phyloP scores from a whole-genome alignment of 30 jellyfish, hydroid and myxozoan species.

The Hydractinia symbiolongicarpus region DNA sequence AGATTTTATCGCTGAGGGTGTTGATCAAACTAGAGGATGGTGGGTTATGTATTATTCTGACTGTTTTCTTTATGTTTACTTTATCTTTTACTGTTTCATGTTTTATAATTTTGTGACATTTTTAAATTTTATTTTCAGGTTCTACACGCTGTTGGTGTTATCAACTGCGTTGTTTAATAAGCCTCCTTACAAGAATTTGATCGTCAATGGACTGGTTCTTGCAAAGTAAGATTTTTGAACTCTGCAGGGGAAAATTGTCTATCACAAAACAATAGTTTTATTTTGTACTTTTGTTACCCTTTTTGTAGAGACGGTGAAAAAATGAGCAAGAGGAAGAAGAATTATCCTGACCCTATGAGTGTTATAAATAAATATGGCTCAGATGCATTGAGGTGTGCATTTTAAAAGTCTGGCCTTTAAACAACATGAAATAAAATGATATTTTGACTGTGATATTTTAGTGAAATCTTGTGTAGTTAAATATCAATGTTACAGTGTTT shows the following conservation, averaged over 20 bases:
- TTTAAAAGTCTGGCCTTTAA: background rate
- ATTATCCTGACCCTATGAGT: slow-evolving; percentile 90
- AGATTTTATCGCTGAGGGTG: slow-evolving; percentile 98
- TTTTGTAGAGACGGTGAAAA: slow-evolving; percentile 83
- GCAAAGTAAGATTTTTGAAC: slow-evolving; percentile 58
- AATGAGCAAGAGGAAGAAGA: slow-evolving; percentile 96
- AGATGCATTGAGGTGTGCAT: slow-evolving; percentile 80
- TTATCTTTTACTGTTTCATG: background rate
- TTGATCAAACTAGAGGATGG: slow-evolving; percentile 99
- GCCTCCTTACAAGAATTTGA: slow-evolving; percentile 91
- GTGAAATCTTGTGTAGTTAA: background rate
- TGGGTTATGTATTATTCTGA: slow-evolving; percentile 8
- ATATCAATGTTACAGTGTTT: background rate
- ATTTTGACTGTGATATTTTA: too few species aligned
- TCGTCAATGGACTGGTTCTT: slow-evolving; percentile 90
- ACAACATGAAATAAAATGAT: too few species aligned
- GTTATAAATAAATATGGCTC: slow-evolving; percentile 87
- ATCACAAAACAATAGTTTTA: background rate
- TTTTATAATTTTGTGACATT: too few species aligned
- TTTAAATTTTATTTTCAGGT: slow-evolving; percentile 42
- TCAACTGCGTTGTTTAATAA: slow-evolving; percentile 89
- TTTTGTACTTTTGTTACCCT: too few species aligned
- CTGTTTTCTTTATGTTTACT: background rate
- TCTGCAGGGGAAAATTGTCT: background rate
- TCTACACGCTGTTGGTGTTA: slow-evolving; percentile 83